phyloP scores from a whole-genome alignment of 2,888 invertebrate species.

The Listrodromus nycthemerus region DNA sequence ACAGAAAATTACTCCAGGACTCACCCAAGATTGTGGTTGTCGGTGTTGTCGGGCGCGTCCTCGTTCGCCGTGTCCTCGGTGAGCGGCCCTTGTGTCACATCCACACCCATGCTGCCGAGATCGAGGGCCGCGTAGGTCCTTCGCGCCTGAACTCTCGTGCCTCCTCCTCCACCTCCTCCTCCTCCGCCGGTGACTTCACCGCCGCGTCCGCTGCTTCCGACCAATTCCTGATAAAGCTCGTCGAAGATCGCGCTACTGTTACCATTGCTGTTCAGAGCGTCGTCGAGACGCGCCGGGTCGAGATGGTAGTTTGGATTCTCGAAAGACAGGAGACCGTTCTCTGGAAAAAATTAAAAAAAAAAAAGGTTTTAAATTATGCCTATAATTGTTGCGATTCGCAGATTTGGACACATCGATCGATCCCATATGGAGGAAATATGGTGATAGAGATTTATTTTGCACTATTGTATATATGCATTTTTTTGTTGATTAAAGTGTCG shows the following conservation, averaged over 20 bases:
- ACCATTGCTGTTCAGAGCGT: slow-evolving; percentile 89
- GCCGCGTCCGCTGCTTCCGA: slow-evolving; percentile 83
- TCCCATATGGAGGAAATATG: background rate
- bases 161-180: slow-evolving; percentile 85
- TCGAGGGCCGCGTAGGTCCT: slow-evolving; percentile 89
- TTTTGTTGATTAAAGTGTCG: background rate
- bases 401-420: background rate
- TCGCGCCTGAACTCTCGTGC: slow-evolving; percentile 84
- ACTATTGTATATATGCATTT: background rate
- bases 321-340: slow-evolving; percentile 95
- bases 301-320: slow-evolving; percentile 96
- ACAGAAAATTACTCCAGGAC: slow-evolving; percentile 64
- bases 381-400: background rate
- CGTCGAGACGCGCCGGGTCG: slow-evolving; percentile 91
- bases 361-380: background rate
- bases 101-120: slow-evolving; percentile 90
- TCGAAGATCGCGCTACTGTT: slow-evolving; percentile 88
- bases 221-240: slow-evolving; percentile 88
- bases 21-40: slow-evolving; percentile 86
- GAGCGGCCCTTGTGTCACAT: slow-evolving; percentile 87
- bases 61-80: slow-evolving; percentile 85
- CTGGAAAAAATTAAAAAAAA: slow-evolving; percentile 85
- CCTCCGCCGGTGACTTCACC: slow-evolving; percentile 85
- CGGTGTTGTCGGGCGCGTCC: slow-evolving; percentile 83
- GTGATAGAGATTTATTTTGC: background rate